phyloP scores from a whole-genome alignment of 2,797 vertebrate species.

The Hemitrygon akajei region DNA sequence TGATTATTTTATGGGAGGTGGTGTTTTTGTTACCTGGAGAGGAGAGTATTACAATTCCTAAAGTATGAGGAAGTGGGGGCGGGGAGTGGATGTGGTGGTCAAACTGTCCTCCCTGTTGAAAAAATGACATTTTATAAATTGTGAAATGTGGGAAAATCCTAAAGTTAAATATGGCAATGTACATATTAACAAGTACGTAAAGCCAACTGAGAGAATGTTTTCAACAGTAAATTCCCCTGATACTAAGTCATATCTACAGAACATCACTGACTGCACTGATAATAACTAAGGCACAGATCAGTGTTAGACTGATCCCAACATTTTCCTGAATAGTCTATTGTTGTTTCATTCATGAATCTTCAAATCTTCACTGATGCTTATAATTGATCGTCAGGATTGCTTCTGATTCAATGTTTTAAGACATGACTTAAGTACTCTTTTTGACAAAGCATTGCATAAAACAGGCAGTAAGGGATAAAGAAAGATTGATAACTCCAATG shows the following conservation, averaged over 20 bases:
- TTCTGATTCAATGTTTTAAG: background rate
- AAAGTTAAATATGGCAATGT: background rate
- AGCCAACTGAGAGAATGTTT: background rate
- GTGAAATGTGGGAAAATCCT: background rate
- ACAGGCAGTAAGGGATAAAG: background rate
- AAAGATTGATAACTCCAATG: background rate
- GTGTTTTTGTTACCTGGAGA: background rate
- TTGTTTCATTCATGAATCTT: background rate
- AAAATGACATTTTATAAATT: background rate
- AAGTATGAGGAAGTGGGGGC: background rate
- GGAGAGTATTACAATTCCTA: background rate
- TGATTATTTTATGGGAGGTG: background rate
- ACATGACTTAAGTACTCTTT: background rate
- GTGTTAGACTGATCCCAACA: background rate
- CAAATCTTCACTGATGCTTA: background rate
- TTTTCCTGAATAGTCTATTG: background rate
- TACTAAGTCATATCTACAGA: background rate
- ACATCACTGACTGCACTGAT: background rate
- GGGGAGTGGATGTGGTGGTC: background rate
- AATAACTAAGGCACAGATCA: background rate
- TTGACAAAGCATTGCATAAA: background rate
- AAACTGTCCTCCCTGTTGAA: background rate
- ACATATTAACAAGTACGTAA: constrained; percentile 1
- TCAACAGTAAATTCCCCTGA: background rate
- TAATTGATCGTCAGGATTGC: background rate